These are phyloP conservation scores for Ranitomeya variabilis DNA, from an alignment of 2,113 vertebrate genomes.

Conservation along the genomic window DNA sequence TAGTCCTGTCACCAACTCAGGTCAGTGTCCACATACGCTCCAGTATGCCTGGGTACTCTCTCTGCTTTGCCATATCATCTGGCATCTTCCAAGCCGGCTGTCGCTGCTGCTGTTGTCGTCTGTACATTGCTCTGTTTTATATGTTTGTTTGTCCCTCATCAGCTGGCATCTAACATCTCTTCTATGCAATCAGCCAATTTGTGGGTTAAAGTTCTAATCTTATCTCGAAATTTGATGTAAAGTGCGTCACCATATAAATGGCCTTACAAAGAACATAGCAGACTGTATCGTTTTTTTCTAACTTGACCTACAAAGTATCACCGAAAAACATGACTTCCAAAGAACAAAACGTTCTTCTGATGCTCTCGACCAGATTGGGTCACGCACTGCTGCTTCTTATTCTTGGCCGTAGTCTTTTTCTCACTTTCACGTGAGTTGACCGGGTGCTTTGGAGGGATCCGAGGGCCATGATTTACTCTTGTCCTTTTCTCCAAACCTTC, in stretches of 20 bases:
- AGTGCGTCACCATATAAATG: neutral
- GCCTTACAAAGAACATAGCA: neutral
- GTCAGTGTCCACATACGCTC: slow-evolving; percentile 95
- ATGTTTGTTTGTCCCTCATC: slow-evolving; percentile 3
- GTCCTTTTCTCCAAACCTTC: neutral
- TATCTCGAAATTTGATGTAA: neutral
- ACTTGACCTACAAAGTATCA: neutral
- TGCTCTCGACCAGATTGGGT: neutral
- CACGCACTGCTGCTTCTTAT: no score
- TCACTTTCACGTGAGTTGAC: neutral
- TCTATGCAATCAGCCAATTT: neutral
- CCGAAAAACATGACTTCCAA: neutral
- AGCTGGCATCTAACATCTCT: neutral
- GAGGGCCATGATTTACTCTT: neutral
- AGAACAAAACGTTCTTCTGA: neutral
- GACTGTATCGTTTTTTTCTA: neutral
- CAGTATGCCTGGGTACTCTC: slow-evolving; percentile 80
- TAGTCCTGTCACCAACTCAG: slow-evolving; percentile 98
- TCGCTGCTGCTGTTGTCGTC: neutral
- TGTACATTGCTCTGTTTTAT: neutral
- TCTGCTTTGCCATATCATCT: slow-evolving; percentile 54
- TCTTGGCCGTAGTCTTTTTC: neutral
- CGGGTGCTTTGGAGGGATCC: neutral
- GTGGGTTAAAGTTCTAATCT: neutral
- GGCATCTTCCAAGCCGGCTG: neutral